phyloP scores from a whole-genome alignment of 92 coral and sea anemone genomes.

The Palythoa caribaeorum region DNA sequence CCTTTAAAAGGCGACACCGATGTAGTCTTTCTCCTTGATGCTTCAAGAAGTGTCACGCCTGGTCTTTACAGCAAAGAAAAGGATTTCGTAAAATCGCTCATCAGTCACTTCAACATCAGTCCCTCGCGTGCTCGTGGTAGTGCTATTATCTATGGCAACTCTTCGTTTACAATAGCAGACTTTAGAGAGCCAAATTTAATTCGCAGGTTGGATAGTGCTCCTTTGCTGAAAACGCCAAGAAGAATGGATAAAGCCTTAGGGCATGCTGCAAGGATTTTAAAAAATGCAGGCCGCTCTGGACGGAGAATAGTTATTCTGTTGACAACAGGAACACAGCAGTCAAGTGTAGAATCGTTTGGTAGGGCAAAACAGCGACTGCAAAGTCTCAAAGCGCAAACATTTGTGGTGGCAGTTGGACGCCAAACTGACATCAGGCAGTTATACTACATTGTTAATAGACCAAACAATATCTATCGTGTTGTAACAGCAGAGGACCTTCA shows the following conservation, averaged over 20 bases:
- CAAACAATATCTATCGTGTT: slow-evolving; percentile 36
- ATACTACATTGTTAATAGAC: slow-evolving; percentile 58
- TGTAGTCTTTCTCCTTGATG: slow-evolving; percentile 71
- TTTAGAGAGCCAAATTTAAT: not conserved
- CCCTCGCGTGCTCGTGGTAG: not conserved
- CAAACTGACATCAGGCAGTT: slow-evolving; percentile 68
- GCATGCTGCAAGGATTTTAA: not conserved
- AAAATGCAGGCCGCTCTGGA: not conserved
- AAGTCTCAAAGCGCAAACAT: slow-evolving; percentile 72
- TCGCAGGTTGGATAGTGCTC: not conserved
- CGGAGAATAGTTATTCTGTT: not conserved
- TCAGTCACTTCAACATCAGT: not conserved
- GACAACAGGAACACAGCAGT: slow-evolving; percentile 31
- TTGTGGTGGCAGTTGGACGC: slow-evolving; percentile 78
- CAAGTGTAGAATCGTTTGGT: slow-evolving; percentile 65
- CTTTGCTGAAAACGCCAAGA: not conserved
- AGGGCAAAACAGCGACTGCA: slow-evolving; percentile 55
- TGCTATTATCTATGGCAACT: not conserved
- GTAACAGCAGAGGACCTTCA: slow-evolving; percentile 40
- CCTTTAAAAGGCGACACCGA: slow-evolving; percentile 69
- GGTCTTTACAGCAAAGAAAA: not conserved
- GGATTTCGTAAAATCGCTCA: not conserved
- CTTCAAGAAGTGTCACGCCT: slow-evolving; percentile 51
- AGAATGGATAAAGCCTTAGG: not conserved
- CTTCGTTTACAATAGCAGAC: not conserved